Base-by-base conservation (phyloP, 2,797 vertebrate species). In the Sebastes miniatus region DNA sequence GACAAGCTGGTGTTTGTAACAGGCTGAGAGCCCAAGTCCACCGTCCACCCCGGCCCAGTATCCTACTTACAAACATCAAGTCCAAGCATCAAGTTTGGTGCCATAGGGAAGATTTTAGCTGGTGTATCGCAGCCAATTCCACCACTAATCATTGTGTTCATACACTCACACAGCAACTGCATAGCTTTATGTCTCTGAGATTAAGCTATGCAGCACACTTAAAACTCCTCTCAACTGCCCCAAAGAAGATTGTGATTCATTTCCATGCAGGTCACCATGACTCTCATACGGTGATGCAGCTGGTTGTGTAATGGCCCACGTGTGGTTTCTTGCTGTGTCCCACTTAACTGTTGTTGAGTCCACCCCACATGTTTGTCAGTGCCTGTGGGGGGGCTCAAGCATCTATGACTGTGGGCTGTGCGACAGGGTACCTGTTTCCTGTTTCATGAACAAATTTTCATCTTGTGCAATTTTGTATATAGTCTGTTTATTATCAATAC, bases 281-380 rank as follows among this genome's bases (percentile, higher is more conserved):
- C 39, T 74, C 59, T 54, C 71, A 70, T 69, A 80, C 61, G 72
- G 76, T 25, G 66, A 66, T 70, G 61, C 66, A 77, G 77, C 59
- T 78, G 78, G 39, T 88, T 89, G 80, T 73, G 82, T 67, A 88
- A 87, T 64, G 59, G 67, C 50, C 69, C 82, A 87, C 0, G 59
- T 85, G 87, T 63, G 70, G 67, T 52, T 43, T 32, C 85, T 32
- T 72, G 80, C 82, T 87, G 83, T 82, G 84, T 77, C 80, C 87
- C 68, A 83, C 70, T 84, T 82, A 76, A 70, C 63, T 76, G 34
- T 69, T 76, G 69, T 64, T 76, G 43, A 76, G 71, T 74, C 61
- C 70, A 36, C 8, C 61, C 29, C 36, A 76, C 58, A 10, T 73
- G 54, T 87, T 84, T 86, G 50, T 80, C 81, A 32, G 25, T 31